Base-by-base conservation (phyloP, 2,888 invertebrate species). In the Chymomyza caudatula region DNA sequence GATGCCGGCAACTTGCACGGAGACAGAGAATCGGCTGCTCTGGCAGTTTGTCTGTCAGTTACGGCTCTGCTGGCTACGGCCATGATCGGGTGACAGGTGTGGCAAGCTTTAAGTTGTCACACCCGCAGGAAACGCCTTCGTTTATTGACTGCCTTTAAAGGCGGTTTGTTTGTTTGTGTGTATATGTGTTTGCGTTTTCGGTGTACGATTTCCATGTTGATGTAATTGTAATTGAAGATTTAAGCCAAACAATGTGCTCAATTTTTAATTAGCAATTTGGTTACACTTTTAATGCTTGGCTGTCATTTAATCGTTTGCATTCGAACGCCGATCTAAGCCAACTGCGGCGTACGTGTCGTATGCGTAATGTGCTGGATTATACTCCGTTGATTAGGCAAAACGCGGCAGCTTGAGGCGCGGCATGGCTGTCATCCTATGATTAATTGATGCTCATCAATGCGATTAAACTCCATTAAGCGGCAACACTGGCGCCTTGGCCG, bases 361-460 rank as follows among this genome's bases (percentile, higher is more conserved):
- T 81, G 77, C 77, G 70, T 78, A 81, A 81, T 81, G 70, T 85
- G 82, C 68, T 60, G 68, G 78, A 78, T 80, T 80, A 76, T 67
- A 42, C 55, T 15, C 42, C 55, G 64, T 54, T 63, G 75, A 63
- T 74, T 71, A 70, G 80, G 80, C 44, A 15, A 74, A 80, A 85
- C 76, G 77, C 56, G 66, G 60, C 44, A 69, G 61, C 62, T 62
- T 15, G 55, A 63, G 63, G 63, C 44, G 20, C 17, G 20, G 20
- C 20, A 20, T 51, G 2, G 20, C 51, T 51, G 51, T 51, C 13
- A 53, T 76, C 63, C 70, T 53, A 85, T 81, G 80, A 81, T 81
- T 81, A 81, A 81, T 81, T 81, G 80, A 81, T 85, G 85, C 82
- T 67, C 80, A 82, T 81, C 80, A 85, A 81, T 81, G 80, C 74